phyloP scores from a whole-genome alignment of 2,797 vertebrate genomes.

The Poeciliopsis infans region DNA sequence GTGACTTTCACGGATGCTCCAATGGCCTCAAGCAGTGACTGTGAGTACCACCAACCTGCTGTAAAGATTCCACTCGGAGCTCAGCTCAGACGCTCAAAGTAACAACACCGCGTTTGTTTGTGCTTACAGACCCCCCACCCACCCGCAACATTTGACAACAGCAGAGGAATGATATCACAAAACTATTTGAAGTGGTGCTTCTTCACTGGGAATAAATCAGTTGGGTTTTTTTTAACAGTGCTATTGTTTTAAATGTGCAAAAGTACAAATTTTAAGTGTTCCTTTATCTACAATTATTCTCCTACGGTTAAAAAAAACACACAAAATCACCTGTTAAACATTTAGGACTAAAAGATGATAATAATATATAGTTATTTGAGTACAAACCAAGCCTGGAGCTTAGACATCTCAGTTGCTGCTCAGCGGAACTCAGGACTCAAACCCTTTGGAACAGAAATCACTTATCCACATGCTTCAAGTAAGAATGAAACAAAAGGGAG shows the following conservation, averaged over 20 bases:
- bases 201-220: slow-evolving; percentile 77
- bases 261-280: slow-evolving; percentile 54
- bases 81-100: not conserved
- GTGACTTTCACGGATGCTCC: slow-evolving; percentile 58
- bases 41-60: slow-evolving; percentile 41
- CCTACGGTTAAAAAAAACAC: slow-evolving; percentile 42
- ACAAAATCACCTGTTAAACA: slow-evolving; percentile 79
- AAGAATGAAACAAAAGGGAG: slow-evolving; percentile 60
- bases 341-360: slow-evolving; percentile 81
- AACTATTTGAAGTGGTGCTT: slow-evolving; percentile 88
- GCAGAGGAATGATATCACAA: slow-evolving; percentile 77
- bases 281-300: slow-evolving; percentile 83
- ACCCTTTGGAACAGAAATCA: slow-evolving; percentile 79
- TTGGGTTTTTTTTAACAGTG: slow-evolving; percentile 83
- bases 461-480: slow-evolving; percentile 61
- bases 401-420: slow-evolving; percentile 97
- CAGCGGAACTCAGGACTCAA: slow-evolving; percentile 96
- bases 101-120: slow-evolving; percentile 54
- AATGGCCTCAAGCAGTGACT: slow-evolving; percentile 58
- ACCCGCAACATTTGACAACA: slow-evolving; percentile 78
- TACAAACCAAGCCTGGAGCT: slow-evolving; percentile 88
- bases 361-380: slow-evolving; percentile 83
- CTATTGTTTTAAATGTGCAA: slow-evolving; percentile 83
- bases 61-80: not conserved
- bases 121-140: slow-evolving; percentile 56